phyloP scores from a whole-genome alignment of 2,888 invertebrate species.

The Heliconius ethilla region DNA sequence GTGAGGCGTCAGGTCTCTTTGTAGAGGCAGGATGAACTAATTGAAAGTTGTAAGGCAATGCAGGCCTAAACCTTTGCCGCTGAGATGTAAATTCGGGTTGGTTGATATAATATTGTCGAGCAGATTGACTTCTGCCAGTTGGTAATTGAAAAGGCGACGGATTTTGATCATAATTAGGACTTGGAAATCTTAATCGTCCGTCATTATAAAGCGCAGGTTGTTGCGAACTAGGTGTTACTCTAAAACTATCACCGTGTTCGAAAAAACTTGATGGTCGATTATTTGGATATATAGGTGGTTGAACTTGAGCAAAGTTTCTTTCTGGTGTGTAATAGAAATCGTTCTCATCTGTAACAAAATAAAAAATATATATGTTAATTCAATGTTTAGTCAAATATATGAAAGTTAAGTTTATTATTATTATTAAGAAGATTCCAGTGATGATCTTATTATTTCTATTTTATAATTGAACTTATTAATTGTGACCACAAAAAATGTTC shows the following conservation, averaged over 20 bases:
- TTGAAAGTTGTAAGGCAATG: conserved; percentile 74
- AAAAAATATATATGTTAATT: conserved; percentile 35
- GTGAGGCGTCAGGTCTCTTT: conserved; percentile 80
- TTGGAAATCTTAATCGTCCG: conserved; percentile 69
- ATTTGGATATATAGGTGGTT: conserved; percentile 73
- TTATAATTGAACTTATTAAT: not conserved
- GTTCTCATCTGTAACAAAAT: conserved; percentile 74
- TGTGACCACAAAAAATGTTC: not conserved
- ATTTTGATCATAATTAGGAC: conserved; percentile 77
- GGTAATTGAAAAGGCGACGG: conserved; percentile 77
- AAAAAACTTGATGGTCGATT: conserved; percentile 68
- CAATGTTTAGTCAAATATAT: not conserved
- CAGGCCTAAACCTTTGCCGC: conserved; percentile 70
- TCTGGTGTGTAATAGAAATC: conserved; percentile 78
- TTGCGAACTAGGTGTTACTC: conserved; percentile 62
- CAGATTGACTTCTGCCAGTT: conserved; percentile 75
- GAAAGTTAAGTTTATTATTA: not conserved
- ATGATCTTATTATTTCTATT: not conserved
- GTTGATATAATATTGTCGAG: conserved; percentile 73
- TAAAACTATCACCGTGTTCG: conserved; percentile 69
- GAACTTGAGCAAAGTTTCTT: conserved; percentile 80
- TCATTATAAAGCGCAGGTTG: conserved; percentile 66
- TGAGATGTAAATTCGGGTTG: conserved; percentile 73
- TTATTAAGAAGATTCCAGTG: not conserved
- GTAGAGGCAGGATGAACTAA: conserved; percentile 76